A percentile compares a stretch with the other conserved stretches of the same genome.
phyloP scores from a whole-genome alignment of 2,797 vertebrate genomes.

The Hippopotamyrus pictus region DNA sequence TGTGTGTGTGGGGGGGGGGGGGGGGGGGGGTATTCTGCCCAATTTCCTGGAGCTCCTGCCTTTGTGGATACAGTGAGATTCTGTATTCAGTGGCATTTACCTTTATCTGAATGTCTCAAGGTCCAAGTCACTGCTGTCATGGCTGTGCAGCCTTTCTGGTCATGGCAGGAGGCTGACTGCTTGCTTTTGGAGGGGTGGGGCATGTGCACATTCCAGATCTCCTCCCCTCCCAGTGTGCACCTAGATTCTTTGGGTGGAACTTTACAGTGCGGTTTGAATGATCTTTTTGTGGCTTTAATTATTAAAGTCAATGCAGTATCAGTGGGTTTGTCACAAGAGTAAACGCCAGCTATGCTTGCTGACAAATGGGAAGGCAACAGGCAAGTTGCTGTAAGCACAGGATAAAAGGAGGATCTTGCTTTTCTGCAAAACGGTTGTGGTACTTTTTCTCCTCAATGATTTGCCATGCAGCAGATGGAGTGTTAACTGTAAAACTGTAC shows the following conservation, averaged over 20 bases:
- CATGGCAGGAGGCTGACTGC: neutral
- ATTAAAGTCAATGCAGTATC: neutral
- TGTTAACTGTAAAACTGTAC: neutral
- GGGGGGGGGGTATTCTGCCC: neutral
- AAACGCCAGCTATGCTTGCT: neutral
- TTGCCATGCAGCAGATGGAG: neutral
- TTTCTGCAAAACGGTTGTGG: neutral
- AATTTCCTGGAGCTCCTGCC: neutral
- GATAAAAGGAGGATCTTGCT: neutral
- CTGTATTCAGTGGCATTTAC: neutral
- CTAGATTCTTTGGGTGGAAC: neutral
- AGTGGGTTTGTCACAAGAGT: neutral
- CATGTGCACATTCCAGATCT: neutral
- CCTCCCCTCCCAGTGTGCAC: neutral
- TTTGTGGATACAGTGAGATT: neutral
- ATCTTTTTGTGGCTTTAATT: neutral
- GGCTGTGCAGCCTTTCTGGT: neutral
- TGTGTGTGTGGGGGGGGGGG: no score
- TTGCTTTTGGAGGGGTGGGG: neutral
- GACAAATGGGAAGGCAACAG: neutral
- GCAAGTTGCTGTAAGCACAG: neutral
- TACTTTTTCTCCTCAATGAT: neutral
- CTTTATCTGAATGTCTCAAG: neutral
- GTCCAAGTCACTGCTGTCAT: neutral
- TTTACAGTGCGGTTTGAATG: neutral